A percentile compares a stretch with the other conserved stretches of the same genome.
These are phyloP conservation scores for Poecilia picta DNA, from an alignment of 2,797 vertebrate species.

Conservation along the genomic window DNA sequence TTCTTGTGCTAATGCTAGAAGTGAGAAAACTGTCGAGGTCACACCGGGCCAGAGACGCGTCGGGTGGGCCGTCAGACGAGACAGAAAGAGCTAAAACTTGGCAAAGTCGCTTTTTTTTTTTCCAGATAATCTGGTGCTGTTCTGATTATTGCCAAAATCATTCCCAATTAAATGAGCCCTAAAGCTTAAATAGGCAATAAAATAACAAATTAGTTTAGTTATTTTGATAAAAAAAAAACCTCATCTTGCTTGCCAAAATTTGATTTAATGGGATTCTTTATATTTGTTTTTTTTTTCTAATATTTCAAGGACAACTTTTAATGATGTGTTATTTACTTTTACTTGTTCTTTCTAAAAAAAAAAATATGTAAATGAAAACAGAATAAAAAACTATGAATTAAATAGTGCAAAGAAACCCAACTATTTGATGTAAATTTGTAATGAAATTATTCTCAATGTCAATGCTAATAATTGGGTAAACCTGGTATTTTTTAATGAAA, in stretches of 20 bases:
- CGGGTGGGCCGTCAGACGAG: conserved; percentile 18
- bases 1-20: conserved; percentile 45
- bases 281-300: neutral
- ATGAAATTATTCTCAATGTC: neutral
- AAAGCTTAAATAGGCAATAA: neutral
- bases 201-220: too few relatives aligned
- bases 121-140: neutral
- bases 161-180: neutral
- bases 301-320: neutral
- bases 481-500: neutral
- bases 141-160: neutral
- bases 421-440: neutral
- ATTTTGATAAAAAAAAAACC: too few relatives aligned
- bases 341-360: too few relatives aligned
- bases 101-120: neutral
- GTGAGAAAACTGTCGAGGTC: conserved; percentile 40
- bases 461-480: too few relatives aligned
- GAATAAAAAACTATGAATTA: neutral
- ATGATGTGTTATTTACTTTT: too few relatives aligned
- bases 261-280: neutral
- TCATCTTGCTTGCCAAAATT: too few relatives aligned
- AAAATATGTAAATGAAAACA: neutral
- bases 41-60: neutral
- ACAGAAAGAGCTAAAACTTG: conserved; percentile 7
- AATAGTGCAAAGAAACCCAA: neutral